Percentiles rank a stretch among this genome's conserved stretches.
phyloP scores from a whole-genome alignment of 2,113 vertebrate genomes.

The Sinocyclocheilus anophthalmus region DNA sequence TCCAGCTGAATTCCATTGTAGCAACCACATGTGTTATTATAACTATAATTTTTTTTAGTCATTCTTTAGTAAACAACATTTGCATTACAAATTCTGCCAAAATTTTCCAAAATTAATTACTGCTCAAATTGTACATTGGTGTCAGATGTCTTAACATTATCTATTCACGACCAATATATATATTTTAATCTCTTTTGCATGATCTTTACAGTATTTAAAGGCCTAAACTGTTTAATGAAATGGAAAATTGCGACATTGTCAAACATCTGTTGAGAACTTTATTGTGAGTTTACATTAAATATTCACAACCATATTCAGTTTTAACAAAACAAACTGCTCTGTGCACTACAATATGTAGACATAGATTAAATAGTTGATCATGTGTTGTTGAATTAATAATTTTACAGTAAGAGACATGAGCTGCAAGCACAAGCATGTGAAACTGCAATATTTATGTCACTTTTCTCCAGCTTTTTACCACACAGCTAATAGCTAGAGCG shows the following conservation, averaged over 20 bases:
- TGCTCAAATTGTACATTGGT: too few species aligned
- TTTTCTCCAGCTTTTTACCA: not conserved
- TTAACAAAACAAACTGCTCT: not conserved
- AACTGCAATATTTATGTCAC: slow-evolving; percentile 29
- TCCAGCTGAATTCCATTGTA: too few species aligned
- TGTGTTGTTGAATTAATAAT: slow-evolving; percentile 4
- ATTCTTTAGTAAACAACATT: too few species aligned
- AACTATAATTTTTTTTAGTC: too few species aligned
- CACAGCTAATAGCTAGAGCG: not conserved
- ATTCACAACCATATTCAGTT: not conserved
- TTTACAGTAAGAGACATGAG: not conserved
- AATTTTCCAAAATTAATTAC: too few species aligned
- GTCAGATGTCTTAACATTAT: too few species aligned
- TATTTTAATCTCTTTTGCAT: too few species aligned
- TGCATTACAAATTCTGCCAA: too few species aligned
- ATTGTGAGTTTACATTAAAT: not conserved
- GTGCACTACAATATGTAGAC: not conserved
- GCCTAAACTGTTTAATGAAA: not conserved
- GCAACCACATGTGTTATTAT: too few species aligned
- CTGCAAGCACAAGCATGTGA: not conserved
- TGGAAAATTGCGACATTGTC: not conserved
- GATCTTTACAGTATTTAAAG: not conserved
- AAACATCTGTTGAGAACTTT: not conserved
- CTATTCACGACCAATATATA: not conserved
- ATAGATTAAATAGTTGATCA: not conserved